Evolutionary conservation across 2,113 vertebrate genomes (phyloP), one percentile per base, ranked within the genome.

Genomic region (Lanius ludovicianus): DNA sequence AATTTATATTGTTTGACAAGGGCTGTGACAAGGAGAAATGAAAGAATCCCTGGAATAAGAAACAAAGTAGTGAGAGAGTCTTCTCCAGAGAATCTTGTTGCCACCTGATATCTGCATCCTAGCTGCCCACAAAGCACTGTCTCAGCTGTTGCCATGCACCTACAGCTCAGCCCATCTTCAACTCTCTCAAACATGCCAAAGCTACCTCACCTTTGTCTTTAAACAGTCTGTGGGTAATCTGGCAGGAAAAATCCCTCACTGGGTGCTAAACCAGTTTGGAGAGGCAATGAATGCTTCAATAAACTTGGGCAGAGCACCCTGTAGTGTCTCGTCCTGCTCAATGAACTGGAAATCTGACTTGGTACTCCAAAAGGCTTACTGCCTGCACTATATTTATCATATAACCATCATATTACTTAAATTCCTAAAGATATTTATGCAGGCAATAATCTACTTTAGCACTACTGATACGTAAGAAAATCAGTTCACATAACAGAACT

Each of bases 101-200:
- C 2, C 1, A 24, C 21, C 7, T 0, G 1, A 47, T 1, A 0
- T 19, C 31, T 27, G 15, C 28, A 41, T n/a, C 25, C 28, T 14
- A 22, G 12, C 22, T 57, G 24, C 21, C 31, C 2, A 1, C 27
- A 27, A 49, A 87, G 39, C 47, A 9, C 23, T 23, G 30, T 41
- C 57, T 22, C 77, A n/a, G 17, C 2, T 67, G 47, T 4, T 62
- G 39, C 31, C 52, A 27, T 2, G 62, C 22, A 76, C 13, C 20
- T 0, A 1, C 30, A 64, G 2, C 52, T 44, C 42, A 47, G 47
- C 11, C 15, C 76, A 83, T 28, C 19, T 59, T 25, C 63, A 50
- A 35, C 31, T n/a, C 57, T 60, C 70, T 50, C n/a, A 37, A 52
- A 46, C 3, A 1, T 11, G 22, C 23, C 1, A 1, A 4, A 81